Conservation (phyloP, 92 coral and sea anemone genomes). For the Phenganax stokvisi region DNA sequence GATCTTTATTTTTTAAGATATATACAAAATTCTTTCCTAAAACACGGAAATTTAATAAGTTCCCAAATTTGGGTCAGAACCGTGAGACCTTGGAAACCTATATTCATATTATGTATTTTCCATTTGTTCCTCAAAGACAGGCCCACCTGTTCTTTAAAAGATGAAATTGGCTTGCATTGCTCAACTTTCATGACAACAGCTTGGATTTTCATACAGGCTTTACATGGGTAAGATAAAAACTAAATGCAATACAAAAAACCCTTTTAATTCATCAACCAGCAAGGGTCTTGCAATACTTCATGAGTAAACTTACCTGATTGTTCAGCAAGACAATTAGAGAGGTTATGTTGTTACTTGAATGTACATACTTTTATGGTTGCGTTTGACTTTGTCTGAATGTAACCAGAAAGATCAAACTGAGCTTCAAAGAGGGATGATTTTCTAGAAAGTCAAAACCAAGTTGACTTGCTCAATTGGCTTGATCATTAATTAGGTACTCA, state of each 20-base stretch:
- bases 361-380: constrained; percentile 71
- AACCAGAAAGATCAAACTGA: constrained; percentile 86
- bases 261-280: too few species aligned
- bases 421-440: constrained; percentile 86
- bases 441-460: constrained; percentile 38
- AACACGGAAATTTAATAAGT: not conserved
- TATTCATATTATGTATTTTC: too few species aligned
- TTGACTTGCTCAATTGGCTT: not conserved
- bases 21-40: too few species aligned
- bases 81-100: too few species aligned
- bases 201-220: constrained; percentile 70
- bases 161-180: constrained; percentile 44
- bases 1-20: not conserved
- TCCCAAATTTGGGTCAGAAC: not conserved
- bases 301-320: not conserved
- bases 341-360: too few species aligned
- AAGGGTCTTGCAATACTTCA: not conserved
- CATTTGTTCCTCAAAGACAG: too few species aligned
- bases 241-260: constrained; percentile 30
- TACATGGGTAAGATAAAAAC: constrained; percentile 81
- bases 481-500: constrained; percentile 2
- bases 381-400: constrained; percentile 72
- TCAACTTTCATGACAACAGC: constrained; percentile 90
- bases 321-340: too few species aligned
- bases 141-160: constrained; percentile 28